Evolutionary conservation across 53 echinoderm and acorn worm species (phyloP).

Genomic region (Echinometra lucunter): DNA sequence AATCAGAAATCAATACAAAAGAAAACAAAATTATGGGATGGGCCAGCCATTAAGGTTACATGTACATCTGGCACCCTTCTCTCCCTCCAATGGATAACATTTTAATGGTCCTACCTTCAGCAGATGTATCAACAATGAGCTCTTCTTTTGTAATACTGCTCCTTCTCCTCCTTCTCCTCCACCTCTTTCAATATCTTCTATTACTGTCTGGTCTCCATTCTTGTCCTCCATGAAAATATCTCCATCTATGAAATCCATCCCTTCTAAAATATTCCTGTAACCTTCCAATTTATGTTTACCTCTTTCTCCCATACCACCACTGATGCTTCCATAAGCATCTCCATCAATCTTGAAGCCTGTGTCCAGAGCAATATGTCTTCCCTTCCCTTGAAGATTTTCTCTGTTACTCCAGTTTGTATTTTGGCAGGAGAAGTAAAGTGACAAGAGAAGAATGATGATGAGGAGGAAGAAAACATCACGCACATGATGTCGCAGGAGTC

Average conservation of each 20-base stretch:
- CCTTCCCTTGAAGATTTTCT: not conserved
- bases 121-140: not conserved
- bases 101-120: conserved; percentile 3
- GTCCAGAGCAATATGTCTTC: not conserved
- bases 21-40: no score
- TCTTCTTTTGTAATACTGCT: not conserved
- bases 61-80: no score
- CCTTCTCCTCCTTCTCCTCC: not conserved
- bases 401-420: not conserved
- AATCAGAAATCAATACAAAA: no score
- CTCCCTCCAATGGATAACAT: no score
- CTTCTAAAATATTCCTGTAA: conserved; percentile 61
- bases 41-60: no score
- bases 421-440: conserved; percentile 43
- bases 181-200: not conserved
- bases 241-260: conserved; percentile 3
- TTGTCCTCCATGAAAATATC: not conserved
- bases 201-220: not conserved
- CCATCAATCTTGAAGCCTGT: not conserved
- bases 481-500: conserved; percentile 37
- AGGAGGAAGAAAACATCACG: conserved; percentile 22
- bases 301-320: not conserved
- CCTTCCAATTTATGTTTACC: not conserved
- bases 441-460: conserved; percentile 18
- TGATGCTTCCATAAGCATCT: not conserved